Evolutionary conservation across 2,797 vertebrate species (phyloP), one percentile per base, ranked within the genome.

Genomic region (Carcharodon carcharias): DNA sequence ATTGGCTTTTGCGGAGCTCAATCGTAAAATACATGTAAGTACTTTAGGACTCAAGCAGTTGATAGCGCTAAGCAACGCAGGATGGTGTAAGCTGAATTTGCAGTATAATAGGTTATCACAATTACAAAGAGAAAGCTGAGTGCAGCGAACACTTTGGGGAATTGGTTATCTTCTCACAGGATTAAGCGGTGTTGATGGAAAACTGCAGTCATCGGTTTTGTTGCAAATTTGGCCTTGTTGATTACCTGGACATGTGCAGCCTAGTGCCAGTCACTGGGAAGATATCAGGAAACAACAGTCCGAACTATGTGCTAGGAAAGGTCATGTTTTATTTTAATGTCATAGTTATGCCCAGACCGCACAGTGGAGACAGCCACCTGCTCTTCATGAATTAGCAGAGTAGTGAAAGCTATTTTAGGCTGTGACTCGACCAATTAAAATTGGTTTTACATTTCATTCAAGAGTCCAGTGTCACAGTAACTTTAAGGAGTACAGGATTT

Each of bases 391-490:
- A 95, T 73, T 95, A 54, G 16, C 31, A 92, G 93, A 95, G n/a
- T 50, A 45, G 93, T 95, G 94, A 73, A 58, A 95, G 77, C 50
- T 95, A 95, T 95, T 95, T 95, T 95, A 56, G 31, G 94, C 26
- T 56, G 14, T 77, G 50, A 69, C 63, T 95, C 14, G 65, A 14
- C 45, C 45, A 31, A 50, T 28, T 73, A 31, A 91, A 58, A 56
- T 45, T 77, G 69, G 65, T 95, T 95, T 95, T 95, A 56, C 65
- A 56, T 95, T 95, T 95, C 94, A 95, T 73, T 95, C 67, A 73
- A 11, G 69, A 95, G 28, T 71, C 50, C 61, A 63, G 63, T 67
- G 63, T 93, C 40, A 45, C 8, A 11, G 61, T 67, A 45, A 45
- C 8, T 40, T 65, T 45, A 65, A 45, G 91, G n/a, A 26, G 21